Percentiles rank a stretch among this genome's conserved stretches.
phyloP scores from a whole-genome alignment of 2,113 vertebrate species.

The Camelus bactrianus region DNA sequence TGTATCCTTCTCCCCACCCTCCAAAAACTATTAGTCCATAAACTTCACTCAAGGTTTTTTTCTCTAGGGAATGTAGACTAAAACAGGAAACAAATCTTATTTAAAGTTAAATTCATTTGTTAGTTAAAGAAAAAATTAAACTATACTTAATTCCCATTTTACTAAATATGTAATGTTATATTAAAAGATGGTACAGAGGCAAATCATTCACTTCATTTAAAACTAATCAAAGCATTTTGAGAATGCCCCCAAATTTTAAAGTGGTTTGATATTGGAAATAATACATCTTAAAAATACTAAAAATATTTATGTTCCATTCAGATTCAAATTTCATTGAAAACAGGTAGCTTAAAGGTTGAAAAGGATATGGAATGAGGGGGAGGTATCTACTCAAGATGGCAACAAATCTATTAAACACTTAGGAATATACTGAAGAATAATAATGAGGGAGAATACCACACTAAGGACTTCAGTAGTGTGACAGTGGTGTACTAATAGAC shows the following conservation, averaged over 20 bases:
- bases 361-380: not conserved
- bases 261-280: not conserved
- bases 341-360: not conserved
- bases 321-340: slow-evolving; percentile 36
- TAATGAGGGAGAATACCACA: not conserved
- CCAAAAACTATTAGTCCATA: not conserved
- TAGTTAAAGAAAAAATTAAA: slow-evolving; percentile 18
- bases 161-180: slow-evolving; percentile 5
- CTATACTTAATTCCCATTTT: not conserved
- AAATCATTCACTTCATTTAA: slow-evolving; percentile 50
- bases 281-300: slow-evolving; percentile 33
- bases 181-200: not conserved
- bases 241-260: slow-evolving; percentile 7
- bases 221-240: slow-evolving; percentile 49
- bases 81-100: not conserved
- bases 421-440: not conserved
- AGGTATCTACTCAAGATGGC: slow-evolving; percentile 4
- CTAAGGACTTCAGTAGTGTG: not conserved
- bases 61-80: not conserved
- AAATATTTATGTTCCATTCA: not conserved
- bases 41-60: not conserved
- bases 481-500: not conserved
- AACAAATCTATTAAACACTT: not conserved
- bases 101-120: not conserved
- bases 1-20: not conserved